Base-by-base conservation (phyloP, 2,113 vertebrate genomes). In the Spea multiplicata region DNA sequence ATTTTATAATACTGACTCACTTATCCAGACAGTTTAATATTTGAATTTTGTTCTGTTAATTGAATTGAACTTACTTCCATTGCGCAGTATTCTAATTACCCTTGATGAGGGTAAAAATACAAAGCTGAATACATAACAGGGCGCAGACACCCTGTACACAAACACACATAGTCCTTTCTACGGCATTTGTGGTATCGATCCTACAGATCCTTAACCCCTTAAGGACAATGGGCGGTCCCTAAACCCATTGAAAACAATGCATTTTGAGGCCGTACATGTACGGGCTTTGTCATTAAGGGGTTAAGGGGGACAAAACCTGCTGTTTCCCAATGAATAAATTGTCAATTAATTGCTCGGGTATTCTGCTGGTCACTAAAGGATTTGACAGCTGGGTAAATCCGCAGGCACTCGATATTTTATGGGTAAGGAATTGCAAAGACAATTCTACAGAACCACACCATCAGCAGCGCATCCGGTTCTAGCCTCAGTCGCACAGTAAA, bases 311-410 rank as follows among this genome's bases (percentile, higher is more conserved):
- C 16, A 55, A 8, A 14, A 67, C 74, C 62, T 73, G 71, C 71
- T 79, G 61, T 62, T 80, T 14, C 59, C 62, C 71, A 80, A 73
- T 73, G 66, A 80, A 73, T 80, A 80, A 59, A 8, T 73, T 73
- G 59, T 73, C 73, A 80, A 78, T 71, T 71, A 78, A 73, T 80
- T 67, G 71, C 1, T 8, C 10, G 48, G 77, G 10, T 73, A 73
- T 66, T n/a, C 9, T 66, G 16, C 61, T 49, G 17, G 76, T 53
- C 64, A 73, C 73, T 80, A 80, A 80, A 73, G 50, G 44, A 73
- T 80, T 44, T 49, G 77, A 73, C 77, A 14, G 62, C 14, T 47
- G 44, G 52, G 50, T 46, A 52, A 75, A 75, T 75, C 64, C 74
- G 66, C 59, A 78, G 62, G 70, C 77, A 62, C 49, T 61, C 53